phyloP scores from a whole-genome alignment of 2,888 invertebrate species.

The Apotomis betuletana region DNA sequence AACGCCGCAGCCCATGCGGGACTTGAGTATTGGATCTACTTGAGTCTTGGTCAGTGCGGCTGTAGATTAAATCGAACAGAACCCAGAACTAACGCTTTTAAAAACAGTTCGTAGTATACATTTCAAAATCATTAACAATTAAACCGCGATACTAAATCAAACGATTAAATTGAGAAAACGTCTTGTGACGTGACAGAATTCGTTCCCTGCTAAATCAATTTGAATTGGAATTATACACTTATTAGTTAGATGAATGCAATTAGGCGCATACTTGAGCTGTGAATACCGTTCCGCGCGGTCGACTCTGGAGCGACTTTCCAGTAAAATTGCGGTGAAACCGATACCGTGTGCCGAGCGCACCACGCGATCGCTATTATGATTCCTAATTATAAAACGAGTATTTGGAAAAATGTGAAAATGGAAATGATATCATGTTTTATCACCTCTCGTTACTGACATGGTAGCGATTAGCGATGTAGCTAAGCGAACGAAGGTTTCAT shows the following conservation, averaged over 20 bases:
- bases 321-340: constrained; percentile 74
- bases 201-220: constrained; percentile 61
- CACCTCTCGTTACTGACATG: neutral
- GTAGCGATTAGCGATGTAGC: neutral
- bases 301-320: constrained; percentile 69
- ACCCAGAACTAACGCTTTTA: too few species aligned
- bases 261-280: constrained; percentile 69
- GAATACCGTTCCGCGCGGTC: constrained; percentile 74
- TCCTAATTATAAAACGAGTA: constrained; percentile 38
- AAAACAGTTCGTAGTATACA: too few species aligned
- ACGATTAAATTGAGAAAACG: constrained; percentile 3
- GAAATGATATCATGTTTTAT: constrained; percentile 19
- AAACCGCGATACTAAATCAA: neutral
- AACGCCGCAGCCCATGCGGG: too few species aligned
- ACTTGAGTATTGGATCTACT: too few species aligned
- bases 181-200: constrained; percentile 67
- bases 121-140: too few species aligned
- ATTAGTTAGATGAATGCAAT: constrained; percentile 71
- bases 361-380: constrained; percentile 58
- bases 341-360: constrained; percentile 61
- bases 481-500: too few species aligned
- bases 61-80: too few species aligned
- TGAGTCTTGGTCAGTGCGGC: too few species aligned
- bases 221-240: constrained; percentile 66
- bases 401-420: constrained; percentile 36